phyloP scores from a whole-genome alignment of 1,140 invertebrate genomes.

The Geopemphigus sp. region DNA sequence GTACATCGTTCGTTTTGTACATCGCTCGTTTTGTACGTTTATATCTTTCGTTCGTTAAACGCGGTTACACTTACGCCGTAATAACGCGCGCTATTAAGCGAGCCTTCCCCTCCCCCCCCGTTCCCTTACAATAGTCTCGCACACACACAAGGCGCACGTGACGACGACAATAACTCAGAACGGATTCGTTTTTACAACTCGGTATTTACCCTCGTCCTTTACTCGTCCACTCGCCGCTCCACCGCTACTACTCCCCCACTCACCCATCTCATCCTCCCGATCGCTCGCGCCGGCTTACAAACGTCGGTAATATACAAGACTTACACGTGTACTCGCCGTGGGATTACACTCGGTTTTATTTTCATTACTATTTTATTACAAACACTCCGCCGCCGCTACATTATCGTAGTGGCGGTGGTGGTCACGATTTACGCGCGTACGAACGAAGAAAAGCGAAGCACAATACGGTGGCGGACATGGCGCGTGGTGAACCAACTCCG shows the following conservation, averaged over 20 bases:
- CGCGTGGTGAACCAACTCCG: no score
- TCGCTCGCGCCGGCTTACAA: no score
- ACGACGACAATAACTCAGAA: conserved; percentile 44
- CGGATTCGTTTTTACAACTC: conserved; percentile 29
- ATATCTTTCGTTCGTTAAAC: conserved; percentile 33
- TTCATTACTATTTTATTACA: conserved; percentile 31
- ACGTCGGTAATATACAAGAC: conserved; percentile 4
- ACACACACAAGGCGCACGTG: no score
- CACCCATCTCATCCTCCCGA: no score
- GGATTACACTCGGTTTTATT: conserved; percentile 6
- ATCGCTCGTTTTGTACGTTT: conserved; percentile 31
- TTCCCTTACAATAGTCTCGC: no score
- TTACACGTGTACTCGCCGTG: conserved; percentile 7
- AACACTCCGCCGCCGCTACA: neutral
- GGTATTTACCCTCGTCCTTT: neutral
- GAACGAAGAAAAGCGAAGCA: no score
- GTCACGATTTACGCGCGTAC: no score
- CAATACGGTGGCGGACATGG: no score
- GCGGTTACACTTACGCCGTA: conserved; percentile 23
- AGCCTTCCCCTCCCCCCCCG: no score
- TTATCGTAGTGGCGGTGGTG: neutral
- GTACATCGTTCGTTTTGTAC: no score
- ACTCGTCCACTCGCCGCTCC: neutral
- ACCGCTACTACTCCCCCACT: neutral
- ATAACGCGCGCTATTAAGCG: neutral